A percentile compares a stretch with the other conserved stretches of the same genome.
Conservation (phyloP, 2,888 invertebrate genomes). For the Pristionchus arcanus region DNA sequence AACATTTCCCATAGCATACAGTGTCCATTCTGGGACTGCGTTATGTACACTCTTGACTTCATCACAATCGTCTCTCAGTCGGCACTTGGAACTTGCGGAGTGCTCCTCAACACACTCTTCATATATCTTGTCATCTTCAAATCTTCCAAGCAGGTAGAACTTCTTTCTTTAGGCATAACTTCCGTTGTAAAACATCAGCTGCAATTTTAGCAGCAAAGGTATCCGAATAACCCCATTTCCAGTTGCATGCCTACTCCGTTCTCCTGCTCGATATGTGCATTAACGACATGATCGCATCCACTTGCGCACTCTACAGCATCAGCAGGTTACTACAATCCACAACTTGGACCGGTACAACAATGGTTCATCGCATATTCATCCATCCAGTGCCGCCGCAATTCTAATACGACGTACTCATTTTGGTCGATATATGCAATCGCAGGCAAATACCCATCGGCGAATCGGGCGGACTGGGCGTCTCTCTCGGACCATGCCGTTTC, state of each 20-base stretch:
- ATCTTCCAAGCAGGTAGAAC: slow-evolving; percentile 21
- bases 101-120: slow-evolving; percentile 11
- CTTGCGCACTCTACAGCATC: slow-evolving; percentile 32
- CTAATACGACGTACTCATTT: not conserved
- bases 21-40: no score
- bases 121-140: not conserved
- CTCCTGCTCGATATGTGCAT: slow-evolving; percentile 42
- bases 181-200: no score
- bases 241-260: slow-evolving; percentile 35
- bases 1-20: no score
- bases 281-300: slow-evolving; percentile 26
- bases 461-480: slow-evolving; percentile 4
- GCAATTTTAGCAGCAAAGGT: no score
- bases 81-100: not conserved
- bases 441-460: slow-evolving; percentile 31
- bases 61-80: slow-evolving; percentile 30
- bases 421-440: no score
- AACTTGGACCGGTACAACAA: not conserved
- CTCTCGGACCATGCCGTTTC: slow-evolving; percentile 17
- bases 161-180: no score
- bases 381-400: not conserved
- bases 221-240: not conserved
- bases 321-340: not conserved
- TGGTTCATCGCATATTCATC: not conserved
- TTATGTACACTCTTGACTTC: slow-evolving; percentile 20